phyloP scores from a whole-genome alignment of 2,113 vertebrate species.

The Ammospiza caudacuta region DNA sequence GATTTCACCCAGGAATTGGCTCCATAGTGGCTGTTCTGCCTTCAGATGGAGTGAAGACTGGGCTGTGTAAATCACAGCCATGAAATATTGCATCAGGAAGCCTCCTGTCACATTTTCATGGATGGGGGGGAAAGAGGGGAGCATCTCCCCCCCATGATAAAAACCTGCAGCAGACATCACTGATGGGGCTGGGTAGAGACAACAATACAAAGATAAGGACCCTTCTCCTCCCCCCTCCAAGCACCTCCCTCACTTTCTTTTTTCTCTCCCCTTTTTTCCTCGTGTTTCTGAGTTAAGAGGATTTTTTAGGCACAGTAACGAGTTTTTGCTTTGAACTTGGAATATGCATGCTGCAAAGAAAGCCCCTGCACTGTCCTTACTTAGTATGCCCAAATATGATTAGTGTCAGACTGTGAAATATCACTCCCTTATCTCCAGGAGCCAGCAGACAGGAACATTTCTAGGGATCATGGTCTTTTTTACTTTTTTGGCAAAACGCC shows the following conservation, averaged over 20 bases:
- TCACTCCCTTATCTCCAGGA: conserved; percentile 81
- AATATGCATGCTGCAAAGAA: conserved; percentile 72
- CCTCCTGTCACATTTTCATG: not conserved
- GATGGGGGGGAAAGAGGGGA: not conserved
- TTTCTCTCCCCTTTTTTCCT: conserved; percentile 57
- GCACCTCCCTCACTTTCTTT: conserved; percentile 14
- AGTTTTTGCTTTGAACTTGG: conserved; percentile 84
- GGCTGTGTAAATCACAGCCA: not conserved
- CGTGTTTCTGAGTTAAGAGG: conserved; percentile 76
- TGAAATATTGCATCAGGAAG: not conserved
- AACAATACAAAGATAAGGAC: conserved; percentile 33
- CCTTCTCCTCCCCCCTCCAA: not conserved
- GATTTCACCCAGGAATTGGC: not conserved
- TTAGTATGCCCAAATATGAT: conserved; percentile 84
- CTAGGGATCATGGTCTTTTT: conserved; percentile 60
- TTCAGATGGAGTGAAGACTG: not conserved
- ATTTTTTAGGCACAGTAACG: conserved; percentile 78
- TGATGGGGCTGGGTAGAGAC: conserved; percentile 18
- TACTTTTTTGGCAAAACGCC: conserved; percentile 61
- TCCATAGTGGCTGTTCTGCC: not conserved
- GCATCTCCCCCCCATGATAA: not conserved
- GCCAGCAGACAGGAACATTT: conserved; percentile 80
- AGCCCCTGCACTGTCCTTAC: conserved; percentile 70
- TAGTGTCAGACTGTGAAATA: conserved; percentile 84
- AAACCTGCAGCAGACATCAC: not conserved